Base-by-base conservation (phyloP, 2,888 invertebrate genomes). In the Cephus runcator region DNA sequence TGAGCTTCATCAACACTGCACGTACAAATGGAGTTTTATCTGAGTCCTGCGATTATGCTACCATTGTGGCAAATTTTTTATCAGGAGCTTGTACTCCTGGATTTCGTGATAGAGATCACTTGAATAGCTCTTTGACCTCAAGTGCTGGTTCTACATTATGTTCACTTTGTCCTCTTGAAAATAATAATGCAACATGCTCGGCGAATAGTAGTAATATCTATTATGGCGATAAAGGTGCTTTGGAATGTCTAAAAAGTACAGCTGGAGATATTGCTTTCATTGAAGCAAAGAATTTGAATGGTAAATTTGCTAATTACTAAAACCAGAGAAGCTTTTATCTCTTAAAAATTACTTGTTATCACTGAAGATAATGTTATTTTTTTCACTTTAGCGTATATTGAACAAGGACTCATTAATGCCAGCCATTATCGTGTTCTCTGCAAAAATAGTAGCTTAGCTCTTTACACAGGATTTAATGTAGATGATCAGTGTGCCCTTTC, bases 71-170 rank as follows among this genome's bases (percentile, higher is more conserved):
- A 0, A 92, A 93, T 77, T 94, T 94, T 89, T 93, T 95, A 84
- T 88, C 90, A 3, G 91, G 92, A 0, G 93, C 94, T 4, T 95
- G 95, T 89, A 93, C 94, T 0, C 95, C 95, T 0, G 95, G 95
- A 0, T 93, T 94, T 0, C 83, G 90, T 0, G 93, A 93, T 84
- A 89, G 89, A 0, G 86, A 92, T 0, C 94, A 94, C 81, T 82
- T 81, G 68, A 77, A 80, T 11, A 56, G 23, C 36, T 73, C 71
- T 71, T 71, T 56, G 12, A 69, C 56, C 9, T 33, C 77, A 77
- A 35, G n/a, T 68, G 15, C 30, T 34, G 31, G 31, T 4, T 71
- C 71, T 31, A 81, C 77, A 15, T 76, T 88, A 1, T 89, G 90
- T 76, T 85, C 87, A 0, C 79, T 85, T 73, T 90, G 90, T 80